Evolutionary conservation across 2,797 vertebrate genomes (phyloP).

Genomic region (Eospalax fontanierii): DNA sequence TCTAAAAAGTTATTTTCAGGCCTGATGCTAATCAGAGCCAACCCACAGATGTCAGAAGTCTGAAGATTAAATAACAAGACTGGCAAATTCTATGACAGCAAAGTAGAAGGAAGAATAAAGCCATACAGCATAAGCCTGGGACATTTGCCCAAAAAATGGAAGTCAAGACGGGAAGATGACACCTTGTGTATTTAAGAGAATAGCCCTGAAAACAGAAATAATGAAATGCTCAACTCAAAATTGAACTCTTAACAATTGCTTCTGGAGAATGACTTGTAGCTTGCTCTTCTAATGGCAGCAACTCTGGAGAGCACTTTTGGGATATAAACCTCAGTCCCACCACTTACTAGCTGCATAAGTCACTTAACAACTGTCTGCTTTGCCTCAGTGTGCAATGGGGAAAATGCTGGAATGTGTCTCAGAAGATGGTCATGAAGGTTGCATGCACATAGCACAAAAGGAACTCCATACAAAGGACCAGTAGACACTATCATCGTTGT

Average conservation of each 20-base stretch:
- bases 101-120: neutral
- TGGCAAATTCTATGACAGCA: neutral
- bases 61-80: neutral
- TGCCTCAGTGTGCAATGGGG: neutral
- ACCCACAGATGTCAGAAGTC: neutral
- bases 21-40: slow-evolving; percentile 18
- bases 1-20: neutral
- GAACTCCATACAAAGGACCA: neutral
- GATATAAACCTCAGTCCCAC: neutral
- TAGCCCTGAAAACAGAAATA: neutral
- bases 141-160: neutral
- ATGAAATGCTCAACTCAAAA: neutral
- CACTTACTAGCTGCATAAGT: neutral
- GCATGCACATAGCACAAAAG: neutral
- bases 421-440: neutral
- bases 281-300: neutral
- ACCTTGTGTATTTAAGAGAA: neutral
- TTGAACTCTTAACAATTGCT: neutral
- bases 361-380: neutral
- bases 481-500: neutral
- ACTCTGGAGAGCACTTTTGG: neutral
- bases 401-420: neutral
- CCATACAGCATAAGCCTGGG: neutral
- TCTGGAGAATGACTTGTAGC: neutral
- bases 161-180: neutral